Base-by-base conservation (phyloP, 2,113 vertebrate genomes). In the Ammodytes marinus region DNA sequence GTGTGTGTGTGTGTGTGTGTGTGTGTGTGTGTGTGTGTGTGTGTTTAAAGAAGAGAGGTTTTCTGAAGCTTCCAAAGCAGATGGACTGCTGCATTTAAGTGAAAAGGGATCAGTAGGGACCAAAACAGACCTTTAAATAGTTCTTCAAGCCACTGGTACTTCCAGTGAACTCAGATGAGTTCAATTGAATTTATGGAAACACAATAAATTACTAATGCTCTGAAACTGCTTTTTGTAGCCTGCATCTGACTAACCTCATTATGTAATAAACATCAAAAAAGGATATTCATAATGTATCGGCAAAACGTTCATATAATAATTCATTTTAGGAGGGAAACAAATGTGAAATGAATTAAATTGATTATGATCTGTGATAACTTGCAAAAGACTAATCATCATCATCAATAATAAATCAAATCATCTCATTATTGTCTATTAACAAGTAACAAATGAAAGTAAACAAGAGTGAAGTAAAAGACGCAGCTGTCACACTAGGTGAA, bases 11-110 rank as follows among this genome's bases (percentile, higher is more conserved):
- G 47, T 66, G 71, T 61, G 54, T 52, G 59, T 39, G 68, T 55
- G 37, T 74, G 3, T 37, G 37, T 69, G 52, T n/a, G 37, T 47
- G 43, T 60, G 60, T 60, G 68, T 49, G 14, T 58, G 46, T 47
- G 47, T 66, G 71, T 61, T 89, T 69, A 86, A 59, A 79, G 79
- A 70, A 69, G 59, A 78, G 84, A 74, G 43, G 53, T 77, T 64
- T 78, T 84, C 54, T 88, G 86, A 80, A 82, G 80, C 74, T 85
- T 85, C 74, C 55, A 69, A 65, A 87, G 74, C 63, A 83, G 76
- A 86, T 52, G 64, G 69, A 78, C 82, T 43, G 67, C 71, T 76
- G 75, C 72, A 60, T 80, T 37, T 27, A 64, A 74, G 11, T 77
- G 50, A 69, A 76, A 52, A 49, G 13, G 42, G 11, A 68, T 84